Base-by-base conservation (phyloP, 2,113 vertebrate genomes). In the Nycticorax nycticorax region DNA sequence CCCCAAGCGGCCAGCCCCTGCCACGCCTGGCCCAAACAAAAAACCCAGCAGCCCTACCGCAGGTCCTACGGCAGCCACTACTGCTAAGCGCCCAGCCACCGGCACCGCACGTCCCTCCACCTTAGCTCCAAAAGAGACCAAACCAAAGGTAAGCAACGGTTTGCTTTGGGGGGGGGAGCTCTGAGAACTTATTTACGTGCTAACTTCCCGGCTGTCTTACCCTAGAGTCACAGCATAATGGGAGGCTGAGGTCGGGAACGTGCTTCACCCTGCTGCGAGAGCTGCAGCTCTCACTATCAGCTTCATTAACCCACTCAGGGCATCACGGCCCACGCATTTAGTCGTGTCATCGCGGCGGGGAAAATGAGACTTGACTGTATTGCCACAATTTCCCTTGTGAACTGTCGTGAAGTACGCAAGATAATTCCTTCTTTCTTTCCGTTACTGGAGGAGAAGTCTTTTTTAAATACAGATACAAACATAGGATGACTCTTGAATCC, bases 121-220 rank as follows among this genome's bases (percentile, higher is more conserved):
- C 94, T 50, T 98, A 63, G 88, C 98, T 92, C 57, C 98, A 71
- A 98, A 97, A 98, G 97, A 97, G 85, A 27, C 94, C 47, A 99
- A 99, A 81, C 96, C 98, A 95, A 99, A 99, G 99, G 99, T 99
- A 97, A 98, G 99, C 9, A 8, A 7, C 12, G 1, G 2, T 45
- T 12, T 15, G 14, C 74, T 33, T 13, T 13, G 8, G 43, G n/a
- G 59, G 7, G 7, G 64, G 52, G 55, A 59, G 71, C 60, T 8
- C 35, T 9, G 1, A 24, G n/a, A 60, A 9, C 43, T 45, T 12
- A 0, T 3, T 13, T 8, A 3, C 19, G 0, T 10, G 17, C 23
- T 19, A 9, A 1, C 5, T 1, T 4, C 2, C 9, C 57, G 4
- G 33, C 62, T 16, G 6, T 10, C 69, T 10, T 10, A 7, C 4